Conservation (phyloP, 1,140 invertebrate species). For the Orius laevigatus region DNA sequence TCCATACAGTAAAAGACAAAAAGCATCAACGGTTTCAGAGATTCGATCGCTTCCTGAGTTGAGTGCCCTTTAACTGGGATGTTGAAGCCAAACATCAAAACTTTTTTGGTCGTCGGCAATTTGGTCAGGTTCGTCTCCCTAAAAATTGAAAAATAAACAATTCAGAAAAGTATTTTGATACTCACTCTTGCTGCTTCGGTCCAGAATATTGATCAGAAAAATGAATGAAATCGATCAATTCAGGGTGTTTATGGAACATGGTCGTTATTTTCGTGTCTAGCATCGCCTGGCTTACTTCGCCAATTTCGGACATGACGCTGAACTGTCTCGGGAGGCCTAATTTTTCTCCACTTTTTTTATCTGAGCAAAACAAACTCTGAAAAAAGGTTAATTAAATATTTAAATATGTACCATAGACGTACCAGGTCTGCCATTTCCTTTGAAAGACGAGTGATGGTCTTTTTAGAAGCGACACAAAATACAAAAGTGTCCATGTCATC, state of each 20-base stretch:
- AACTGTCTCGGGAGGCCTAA: slow-evolving; percentile 67
- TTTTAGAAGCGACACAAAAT: slow-evolving; percentile 79
- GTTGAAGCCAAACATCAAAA: slow-evolving; percentile 74
- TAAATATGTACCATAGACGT: slow-evolving; percentile 21
- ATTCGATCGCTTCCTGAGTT: slow-evolving; percentile 44
- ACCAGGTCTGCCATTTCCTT: slow-evolving; percentile 93
- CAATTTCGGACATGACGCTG: slow-evolving; percentile 75
- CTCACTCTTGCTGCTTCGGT: slow-evolving; percentile 73
- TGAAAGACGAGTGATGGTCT: slow-evolving; percentile 59
- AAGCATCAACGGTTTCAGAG: slow-evolving; percentile 61
- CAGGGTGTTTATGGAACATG: slow-evolving; percentile 70
- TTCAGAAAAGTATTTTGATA: neutral
- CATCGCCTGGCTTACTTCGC: slow-evolving; percentile 65
- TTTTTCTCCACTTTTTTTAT: slow-evolving; percentile 75
- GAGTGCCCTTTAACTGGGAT: slow-evolving; percentile 46
- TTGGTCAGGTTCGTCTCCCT: slow-evolving; percentile 38
- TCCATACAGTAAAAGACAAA: slow-evolving; percentile 85
- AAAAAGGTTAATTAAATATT: slow-evolving; percentile 15
- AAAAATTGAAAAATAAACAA: slow-evolving; percentile 15
- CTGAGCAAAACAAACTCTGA: slow-evolving; percentile 78
- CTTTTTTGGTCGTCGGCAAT: slow-evolving; percentile 46
- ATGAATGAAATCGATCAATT: slow-evolving; percentile 88
- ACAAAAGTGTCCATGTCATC: slow-evolving; percentile 91
- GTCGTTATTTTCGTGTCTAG: slow-evolving; percentile 69
- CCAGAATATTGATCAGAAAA: slow-evolving; percentile 92